Evolutionary conservation across 2,113 vertebrate genomes (phyloP).

Genomic region (Psilopsiagon aymara): DNA sequence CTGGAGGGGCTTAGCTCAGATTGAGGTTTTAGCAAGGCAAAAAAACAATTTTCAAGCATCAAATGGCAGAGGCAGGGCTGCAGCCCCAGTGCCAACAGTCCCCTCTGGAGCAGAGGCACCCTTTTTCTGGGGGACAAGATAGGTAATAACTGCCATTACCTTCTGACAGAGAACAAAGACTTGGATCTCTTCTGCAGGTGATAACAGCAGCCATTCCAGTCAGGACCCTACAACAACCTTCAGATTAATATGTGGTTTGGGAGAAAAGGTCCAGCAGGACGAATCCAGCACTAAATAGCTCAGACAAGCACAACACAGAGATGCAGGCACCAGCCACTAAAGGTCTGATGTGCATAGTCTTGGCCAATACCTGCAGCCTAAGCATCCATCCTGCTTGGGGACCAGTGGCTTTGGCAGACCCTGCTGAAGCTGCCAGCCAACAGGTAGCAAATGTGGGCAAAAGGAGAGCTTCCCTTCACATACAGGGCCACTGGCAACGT

Average conservation of each 20-base stretch:
- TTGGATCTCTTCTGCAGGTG: background rate
- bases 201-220: background rate
- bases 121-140: background rate
- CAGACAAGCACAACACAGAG: background rate
- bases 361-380: background rate
- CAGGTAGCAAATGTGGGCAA: background rate
- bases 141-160: background rate
- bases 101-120: background rate
- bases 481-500: fast-evolving
- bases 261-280: background rate
- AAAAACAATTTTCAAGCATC: background rate
- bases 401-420: background rate
- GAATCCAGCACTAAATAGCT: background rate
- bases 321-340: background rate
- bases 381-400: background rate
- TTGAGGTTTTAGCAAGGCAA: background rate
- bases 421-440: background rate
- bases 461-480: background rate
- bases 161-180: background rate
- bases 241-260: background rate
- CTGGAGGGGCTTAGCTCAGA: background rate
- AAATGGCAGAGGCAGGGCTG: background rate
- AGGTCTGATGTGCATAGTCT: background rate
- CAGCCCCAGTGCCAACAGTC: background rate
- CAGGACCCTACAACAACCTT: background rate